Base-by-base conservation (phyloP, 92 coral and sea anemone species). In the Parazoanthus swiftii region DNA sequence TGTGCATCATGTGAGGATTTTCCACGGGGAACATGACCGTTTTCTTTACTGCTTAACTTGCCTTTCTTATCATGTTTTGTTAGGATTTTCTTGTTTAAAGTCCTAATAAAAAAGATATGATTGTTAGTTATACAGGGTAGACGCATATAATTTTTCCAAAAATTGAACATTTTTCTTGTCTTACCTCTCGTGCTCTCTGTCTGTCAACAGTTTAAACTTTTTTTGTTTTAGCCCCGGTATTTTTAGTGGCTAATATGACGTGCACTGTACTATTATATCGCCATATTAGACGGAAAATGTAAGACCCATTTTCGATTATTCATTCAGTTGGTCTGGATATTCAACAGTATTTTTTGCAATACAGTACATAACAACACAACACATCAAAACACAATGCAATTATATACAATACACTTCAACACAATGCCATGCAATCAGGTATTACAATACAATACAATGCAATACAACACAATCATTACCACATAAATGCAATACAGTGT, bases 21-120 rank as follows among this genome's bases (percentile, higher is more conserved):
- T 37, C 76, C 76, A 67, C 78, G 39, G 67, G 46, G 33, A 68
- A 72, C 66, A 46, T 50, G 75, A 3, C 79, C 87, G 65, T 84
- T 71, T 84, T 68, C 86, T 42, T 25, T 67, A 23, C 13, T 29
- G 3, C 23, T 13, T 5, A 14, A 3, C 51, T 42, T 82, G 3
- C 43, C 29, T 33, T 84, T 84, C 11, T 58, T 50, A 37, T 48
- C 54, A 39, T 84, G 87, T 33, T 25, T 84, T 84, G 63, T 70
- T 23, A 84, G 37, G 63, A 84, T 44, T 71, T 84, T 78, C 77
- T 50, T 84, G 87, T 84, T 84, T 71, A 84, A 84, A 70, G 15
- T 8, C 65, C 87, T 84, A 29, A 13, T 1, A 54, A 54, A 13
- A 46, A 26, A 46, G 79, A 33, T 67, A 6, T 21, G 8, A 70